Evolutionary conservation across 64 coral and sea anemone species (phyloP), one percentile per base, ranked within the genome.

Genomic region (Dendronephthya gigantea): DNA sequence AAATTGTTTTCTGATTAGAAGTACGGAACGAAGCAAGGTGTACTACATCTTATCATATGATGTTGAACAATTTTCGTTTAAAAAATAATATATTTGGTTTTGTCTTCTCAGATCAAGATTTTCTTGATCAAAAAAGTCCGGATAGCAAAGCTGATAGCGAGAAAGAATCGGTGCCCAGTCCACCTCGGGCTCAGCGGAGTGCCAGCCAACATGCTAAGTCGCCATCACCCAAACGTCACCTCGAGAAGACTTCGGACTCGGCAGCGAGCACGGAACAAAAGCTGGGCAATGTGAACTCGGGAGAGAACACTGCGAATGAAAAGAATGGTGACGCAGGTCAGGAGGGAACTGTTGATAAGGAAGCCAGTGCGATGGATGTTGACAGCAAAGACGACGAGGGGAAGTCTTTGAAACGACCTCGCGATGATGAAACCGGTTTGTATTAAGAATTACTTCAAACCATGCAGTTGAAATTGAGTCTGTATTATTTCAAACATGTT

Each of bases 181-280:
- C 72, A 5, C 6, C 29, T 36, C 72, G 72, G 22, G 1, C 55
- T 62, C 55, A 62, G 55, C 55, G 55, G 25, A 62, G 55, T 62
- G 41, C 11, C 4, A 45, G 11, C 11, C 25, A 27, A n/a, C 17
- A 62, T 62, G 55, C 55, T 62, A 62, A 62, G 25, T 62, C 55
- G 25, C 55, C 55, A 62, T 62, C 55, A 0, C 55, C 55, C 19
- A 62, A 62, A 62, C 55, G 55, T 62, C 55, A 62, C 55, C 6
- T 62, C 55, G 72, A 79, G 72, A 79, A 79, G 72, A 79, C 32
- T 39, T 79, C 36, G 72, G 72, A 79, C 34, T 12, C 2, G 72
- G 36, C 30, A 33, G 8, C 72, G 10, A 33, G 15, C 30, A 39
- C 34, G 36, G 36, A 2, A 33, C 15, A 79, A 34, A 34, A 79